A percentile compares a stretch with the other conserved stretches of the same genome.
Evolutionary conservation across 2,113 vertebrate genomes (phyloP).

Genomic region (Alethe castanea): DNA sequence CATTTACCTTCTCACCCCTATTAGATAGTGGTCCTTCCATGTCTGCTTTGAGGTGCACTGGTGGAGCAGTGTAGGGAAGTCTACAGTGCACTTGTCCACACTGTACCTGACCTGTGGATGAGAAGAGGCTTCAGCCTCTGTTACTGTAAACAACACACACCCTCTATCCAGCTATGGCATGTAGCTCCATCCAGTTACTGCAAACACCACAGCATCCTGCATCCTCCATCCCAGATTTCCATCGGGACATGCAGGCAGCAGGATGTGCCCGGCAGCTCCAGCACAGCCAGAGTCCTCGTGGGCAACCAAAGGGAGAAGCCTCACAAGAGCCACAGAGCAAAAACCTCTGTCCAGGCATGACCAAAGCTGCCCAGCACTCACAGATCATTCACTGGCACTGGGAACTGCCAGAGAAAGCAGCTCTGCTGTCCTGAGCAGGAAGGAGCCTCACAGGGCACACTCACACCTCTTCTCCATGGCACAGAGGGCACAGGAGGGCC

Average conservation of each 20-base stretch:
- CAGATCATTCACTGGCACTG: neutral
- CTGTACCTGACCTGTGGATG: slow-evolving; percentile 81
- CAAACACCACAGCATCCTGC: no score
- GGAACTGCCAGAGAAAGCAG: neutral
- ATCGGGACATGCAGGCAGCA: accelerated
- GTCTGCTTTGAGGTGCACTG: slow-evolving; percentile 84
- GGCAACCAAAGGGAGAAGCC: neutral
- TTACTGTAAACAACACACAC: neutral
- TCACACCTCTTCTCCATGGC: neutral
- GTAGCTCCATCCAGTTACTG: no score
- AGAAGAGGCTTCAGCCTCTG: slow-evolving; percentile 63
- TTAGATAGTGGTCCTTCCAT: slow-evolving; percentile 81
- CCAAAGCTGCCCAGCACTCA: neutral
- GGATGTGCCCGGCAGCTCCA: accelerated
- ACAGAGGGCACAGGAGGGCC: neutral
- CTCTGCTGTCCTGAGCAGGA: neutral
- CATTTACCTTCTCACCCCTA: slow-evolving; percentile 82
- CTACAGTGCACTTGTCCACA: slow-evolving; percentile 83
- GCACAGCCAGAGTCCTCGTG: accelerated
- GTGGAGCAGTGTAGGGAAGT: slow-evolving; percentile 80
- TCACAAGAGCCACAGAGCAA: neutral
- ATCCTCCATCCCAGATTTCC: neutral
- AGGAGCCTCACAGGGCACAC: neutral
- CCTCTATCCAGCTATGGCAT: neutral
- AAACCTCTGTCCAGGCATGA: neutral